Percentiles rank a stretch among this genome's conserved stretches.
Conservation (phyloP, 2,888 invertebrate species). For the Metellina segmentata region DNA sequence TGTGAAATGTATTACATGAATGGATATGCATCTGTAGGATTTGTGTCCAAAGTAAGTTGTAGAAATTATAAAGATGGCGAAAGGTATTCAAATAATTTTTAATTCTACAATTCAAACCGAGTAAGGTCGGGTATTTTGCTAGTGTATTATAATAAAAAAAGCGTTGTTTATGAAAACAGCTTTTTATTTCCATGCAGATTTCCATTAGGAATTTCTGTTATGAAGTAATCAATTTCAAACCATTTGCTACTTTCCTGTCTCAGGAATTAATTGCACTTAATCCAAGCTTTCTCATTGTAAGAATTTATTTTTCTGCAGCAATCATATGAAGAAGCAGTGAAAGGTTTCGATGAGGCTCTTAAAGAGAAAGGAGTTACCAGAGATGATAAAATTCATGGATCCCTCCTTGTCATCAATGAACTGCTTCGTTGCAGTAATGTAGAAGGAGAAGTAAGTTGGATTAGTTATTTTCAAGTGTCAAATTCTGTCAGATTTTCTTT, state of each 20-base stretch:
- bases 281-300: neutral
- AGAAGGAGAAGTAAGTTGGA: slow-evolving; percentile 81
- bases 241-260: neutral
- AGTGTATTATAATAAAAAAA: neutral
- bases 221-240: neutral
- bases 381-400: slow-evolving; percentile 96
- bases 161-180: neutral
- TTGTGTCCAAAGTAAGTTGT: too few relatives aligned
- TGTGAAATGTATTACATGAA: too few relatives aligned
- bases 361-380: slow-evolving; percentile 90
- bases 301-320: slow-evolving; percentile 81
- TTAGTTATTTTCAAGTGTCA: neutral
- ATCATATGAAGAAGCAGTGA: slow-evolving; percentile 94
- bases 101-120: too few relatives aligned
- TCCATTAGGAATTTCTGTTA: neutral
- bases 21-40: too few relatives aligned
- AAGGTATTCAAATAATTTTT: too few relatives aligned
- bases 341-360: slow-evolving; percentile 87
- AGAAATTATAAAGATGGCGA: too few relatives aligned
- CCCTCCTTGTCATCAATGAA: slow-evolving; percentile 95
- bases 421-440: slow-evolving; percentile 94
- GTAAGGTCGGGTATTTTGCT: too few relatives aligned
- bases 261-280: neutral
- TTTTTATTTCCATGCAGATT: neutral
- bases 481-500: neutral